Evolutionary conservation across 2,113 vertebrate genomes (phyloP).

Genomic region (Phaetusa simplex): DNA sequence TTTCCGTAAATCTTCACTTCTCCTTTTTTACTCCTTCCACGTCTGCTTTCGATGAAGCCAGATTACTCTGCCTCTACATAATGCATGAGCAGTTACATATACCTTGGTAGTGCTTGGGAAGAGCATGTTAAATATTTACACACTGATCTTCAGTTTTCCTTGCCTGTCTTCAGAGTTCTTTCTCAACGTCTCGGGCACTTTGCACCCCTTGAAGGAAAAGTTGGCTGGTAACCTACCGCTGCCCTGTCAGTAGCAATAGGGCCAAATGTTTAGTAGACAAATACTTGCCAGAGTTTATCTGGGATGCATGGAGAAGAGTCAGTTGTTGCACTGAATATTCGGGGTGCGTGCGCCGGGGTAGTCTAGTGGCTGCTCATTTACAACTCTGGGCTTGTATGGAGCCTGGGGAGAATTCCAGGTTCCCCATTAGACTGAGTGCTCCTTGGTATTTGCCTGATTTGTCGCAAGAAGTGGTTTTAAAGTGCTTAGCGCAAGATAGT

Average conservation of each 20-base stretch:
- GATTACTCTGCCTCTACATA: neutral
- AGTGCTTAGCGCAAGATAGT: neutral
- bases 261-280: neutral
- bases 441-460: neutral
- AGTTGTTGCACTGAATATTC: neutral
- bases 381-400: accelerated
- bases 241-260: neutral
- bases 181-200: neutral
- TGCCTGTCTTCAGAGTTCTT: neutral
- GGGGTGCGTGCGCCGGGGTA: neutral
- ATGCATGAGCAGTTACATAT: neutral
- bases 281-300: neutral
- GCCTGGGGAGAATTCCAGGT: slow-evolving; percentile 9
- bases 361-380: neutral
- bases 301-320: neutral
- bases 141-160: neutral
- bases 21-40: neutral
- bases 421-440: neutral
- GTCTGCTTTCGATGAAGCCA: neutral
- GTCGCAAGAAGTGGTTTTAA: neutral
- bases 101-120: neutral
- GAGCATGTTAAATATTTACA: neutral
- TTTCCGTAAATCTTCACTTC: neutral
- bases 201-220: neutral
- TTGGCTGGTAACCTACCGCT: neutral